Evolutionary conservation across 1,140 invertebrate species (phyloP).

Genomic region (Drosophila eugracilis): DNA sequence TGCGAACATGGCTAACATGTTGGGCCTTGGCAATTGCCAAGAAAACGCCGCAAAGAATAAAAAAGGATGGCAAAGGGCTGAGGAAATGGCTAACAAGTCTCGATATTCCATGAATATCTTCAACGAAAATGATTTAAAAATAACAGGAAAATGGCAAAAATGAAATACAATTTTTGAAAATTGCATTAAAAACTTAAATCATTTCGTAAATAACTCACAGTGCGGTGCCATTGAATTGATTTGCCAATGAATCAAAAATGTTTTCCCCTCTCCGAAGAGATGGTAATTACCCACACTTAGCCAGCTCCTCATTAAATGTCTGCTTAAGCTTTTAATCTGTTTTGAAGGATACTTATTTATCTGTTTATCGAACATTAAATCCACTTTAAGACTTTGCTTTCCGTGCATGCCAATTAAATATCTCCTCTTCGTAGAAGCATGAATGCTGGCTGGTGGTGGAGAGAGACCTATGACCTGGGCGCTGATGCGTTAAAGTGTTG

Average conservation of each 20-base stretch:
- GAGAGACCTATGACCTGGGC: conserved; percentile 10
- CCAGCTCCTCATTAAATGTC: conserved; percentile 8
- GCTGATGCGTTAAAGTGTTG: conserved; percentile 42
- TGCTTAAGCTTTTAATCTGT: conserved; percentile 1
- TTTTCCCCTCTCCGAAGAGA: no score
- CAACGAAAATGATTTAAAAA: background rate
- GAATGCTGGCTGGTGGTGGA: background rate
- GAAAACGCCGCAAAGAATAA: conserved; percentile 18
- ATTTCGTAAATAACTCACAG: background rate
- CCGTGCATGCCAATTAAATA: conserved; percentile 4
- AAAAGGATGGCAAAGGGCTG: background rate
- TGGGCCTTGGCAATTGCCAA: conserved; percentile 43
- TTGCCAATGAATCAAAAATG: background rate
- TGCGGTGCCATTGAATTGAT: background rate
- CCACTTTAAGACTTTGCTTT: conserved; percentile 14
- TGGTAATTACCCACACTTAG: conserved; percentile 4
- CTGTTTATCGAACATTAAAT: conserved; percentile 18
- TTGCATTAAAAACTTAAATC: no score
- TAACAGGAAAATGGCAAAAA: background rate
- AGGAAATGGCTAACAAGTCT: background rate
- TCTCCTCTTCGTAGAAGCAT: background rate
- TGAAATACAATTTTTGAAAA: no score
- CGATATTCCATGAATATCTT: background rate
- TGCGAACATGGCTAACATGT: conserved; percentile 59
- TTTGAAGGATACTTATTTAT: conserved; percentile 19